Conservation (phyloP, 2,797 vertebrate genomes). For the Propithecus perrieri region DNA sequence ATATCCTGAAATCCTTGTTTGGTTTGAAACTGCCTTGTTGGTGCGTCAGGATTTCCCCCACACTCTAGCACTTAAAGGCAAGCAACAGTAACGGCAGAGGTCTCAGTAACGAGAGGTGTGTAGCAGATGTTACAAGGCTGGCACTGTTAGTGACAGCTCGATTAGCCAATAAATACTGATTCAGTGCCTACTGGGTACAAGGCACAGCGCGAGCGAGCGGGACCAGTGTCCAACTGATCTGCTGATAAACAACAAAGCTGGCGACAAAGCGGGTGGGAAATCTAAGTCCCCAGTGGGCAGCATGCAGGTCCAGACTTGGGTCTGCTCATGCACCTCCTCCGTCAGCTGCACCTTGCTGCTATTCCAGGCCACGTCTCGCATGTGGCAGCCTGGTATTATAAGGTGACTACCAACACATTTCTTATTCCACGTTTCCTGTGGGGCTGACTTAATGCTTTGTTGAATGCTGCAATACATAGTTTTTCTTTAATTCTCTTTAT, state of each 20-base stretch:
- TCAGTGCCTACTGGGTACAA: conserved; percentile 53
- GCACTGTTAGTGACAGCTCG: conserved; percentile 58
- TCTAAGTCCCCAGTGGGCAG: neutral
- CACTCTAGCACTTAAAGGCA: neutral
- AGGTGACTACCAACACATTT: conserved; percentile 61
- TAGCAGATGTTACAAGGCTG: conserved; percentile 70
- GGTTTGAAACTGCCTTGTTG: neutral
- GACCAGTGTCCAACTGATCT: neutral
- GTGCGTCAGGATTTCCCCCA: conserved; percentile 24
- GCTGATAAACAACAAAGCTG: neutral
- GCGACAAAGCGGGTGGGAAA: neutral
- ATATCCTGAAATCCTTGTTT: neutral
- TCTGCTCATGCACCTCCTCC: conserved; percentile 49
- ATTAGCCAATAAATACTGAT: neutral
- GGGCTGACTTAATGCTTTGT: conserved; percentile 55
- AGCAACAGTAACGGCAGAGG: neutral
- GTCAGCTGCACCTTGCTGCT: conserved; percentile 22
- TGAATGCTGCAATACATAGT: conserved; percentile 55
- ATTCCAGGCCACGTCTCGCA: conserved; percentile 47
- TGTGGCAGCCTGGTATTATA: conserved; percentile 51
- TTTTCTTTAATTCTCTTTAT: conserved; percentile 74
- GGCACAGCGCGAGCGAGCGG: conserved; percentile 34
- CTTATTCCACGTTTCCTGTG: conserved; percentile 72
- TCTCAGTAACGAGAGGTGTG: conserved; percentile 25
- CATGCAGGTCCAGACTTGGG: conserved; percentile 60